phyloP scores from a whole-genome alignment of 2,113 vertebrate species.

The Tachuris rubrigastra region DNA sequence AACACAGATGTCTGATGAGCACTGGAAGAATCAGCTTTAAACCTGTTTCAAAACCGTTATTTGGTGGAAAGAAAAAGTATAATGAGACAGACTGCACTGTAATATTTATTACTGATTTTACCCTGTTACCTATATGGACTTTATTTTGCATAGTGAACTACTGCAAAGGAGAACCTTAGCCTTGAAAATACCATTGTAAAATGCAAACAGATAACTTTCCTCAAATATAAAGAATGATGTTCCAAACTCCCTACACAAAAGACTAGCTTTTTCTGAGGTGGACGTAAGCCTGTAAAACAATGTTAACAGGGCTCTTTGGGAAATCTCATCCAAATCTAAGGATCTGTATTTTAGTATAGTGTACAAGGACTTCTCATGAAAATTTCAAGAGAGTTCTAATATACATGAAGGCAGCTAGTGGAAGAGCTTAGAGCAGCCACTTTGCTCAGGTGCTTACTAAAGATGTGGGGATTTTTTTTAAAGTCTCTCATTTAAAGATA shows the following conservation, averaged over 20 bases:
- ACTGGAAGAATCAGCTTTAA: neutral
- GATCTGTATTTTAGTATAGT: neutral
- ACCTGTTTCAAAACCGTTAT: neutral
- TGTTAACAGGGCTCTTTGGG: neutral
- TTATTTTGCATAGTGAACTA: neutral
- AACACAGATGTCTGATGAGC: conserved; percentile 47
- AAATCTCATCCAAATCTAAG: neutral
- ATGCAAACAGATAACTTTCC: neutral
- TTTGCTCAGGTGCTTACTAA: neutral
- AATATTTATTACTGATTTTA: neutral
- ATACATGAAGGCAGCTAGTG: neutral
- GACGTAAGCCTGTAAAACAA: neutral
- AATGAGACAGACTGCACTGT: neutral
- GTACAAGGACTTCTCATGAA: neutral
- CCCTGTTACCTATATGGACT: neutral
- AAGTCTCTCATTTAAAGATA: neutral
- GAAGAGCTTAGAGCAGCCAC: neutral
- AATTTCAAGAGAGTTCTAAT: neutral
- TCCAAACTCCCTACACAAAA: neutral
- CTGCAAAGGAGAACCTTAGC: neutral
- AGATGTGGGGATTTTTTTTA: neutral
- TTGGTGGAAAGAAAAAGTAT: neutral
- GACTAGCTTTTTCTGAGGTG: neutral
- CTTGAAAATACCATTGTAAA: neutral
- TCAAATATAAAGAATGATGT: neutral